Evolutionary conservation across 1,140 invertebrate species (phyloP), one percentile per base, ranked within the genome.

Genomic region (Drosophila melanica): DNA sequence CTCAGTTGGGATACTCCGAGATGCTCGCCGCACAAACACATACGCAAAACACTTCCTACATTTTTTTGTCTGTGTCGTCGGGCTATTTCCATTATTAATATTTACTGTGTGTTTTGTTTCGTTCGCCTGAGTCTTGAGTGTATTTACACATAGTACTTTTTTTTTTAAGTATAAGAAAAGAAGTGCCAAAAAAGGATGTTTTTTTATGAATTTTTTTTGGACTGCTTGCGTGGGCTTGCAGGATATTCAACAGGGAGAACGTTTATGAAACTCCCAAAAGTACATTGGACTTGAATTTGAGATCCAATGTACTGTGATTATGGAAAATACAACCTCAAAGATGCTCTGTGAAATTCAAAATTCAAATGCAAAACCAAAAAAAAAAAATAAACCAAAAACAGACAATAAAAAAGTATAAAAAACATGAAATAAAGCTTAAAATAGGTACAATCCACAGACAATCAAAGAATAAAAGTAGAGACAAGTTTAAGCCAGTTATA

Each of bases 51-150:
- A 67, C 60, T 80, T 80, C 77, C 71, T 71, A 77, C 42, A 68
- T 51, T 62, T 76, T 55, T 57, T 33, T 60, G 54, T 42, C 37
- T 59, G 55, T 59, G 30, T 9, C 27, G 44, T 60, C 42, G 35
- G 35, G 18, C 41, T 60, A 41, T 67, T 65, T 65, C 42, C 55
- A 41, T 67, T 73, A 47, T 58, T 55, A 30, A 75, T 48, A 63
- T 68, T 73, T 77, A 77, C 48, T 60, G 50, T 79, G 68, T 79
- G 42, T 77, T 74, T 79, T 65, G 37, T 77, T 76, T 72, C 55
- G 48, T 71, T 75, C 53, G 45, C 33, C 50, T 30, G 35, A 23
- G 16, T 39, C 60, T 65, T 53, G 16, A 20, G 12, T 65, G 11
- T 39, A 47, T 12, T 39, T n/a, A 20, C 14, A 33, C 30, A 8